Evolutionary conservation across 2,113 vertebrate genomes (phyloP), one percentile per base, ranked within the genome.

Genomic region (Copsychus sechellarum): DNA sequence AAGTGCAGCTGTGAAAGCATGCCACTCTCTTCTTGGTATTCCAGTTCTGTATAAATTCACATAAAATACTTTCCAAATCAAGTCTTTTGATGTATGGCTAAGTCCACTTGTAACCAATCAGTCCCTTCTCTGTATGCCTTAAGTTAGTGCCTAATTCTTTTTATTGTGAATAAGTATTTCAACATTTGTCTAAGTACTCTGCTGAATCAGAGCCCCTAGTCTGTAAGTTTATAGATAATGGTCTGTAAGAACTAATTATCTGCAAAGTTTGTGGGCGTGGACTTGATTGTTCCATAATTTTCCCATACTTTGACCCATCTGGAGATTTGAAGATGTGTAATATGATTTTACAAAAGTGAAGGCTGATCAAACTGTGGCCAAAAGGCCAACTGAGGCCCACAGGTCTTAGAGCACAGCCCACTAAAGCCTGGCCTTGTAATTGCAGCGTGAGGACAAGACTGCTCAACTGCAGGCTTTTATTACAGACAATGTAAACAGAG

Each of bases 391-490:
- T 29, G 51, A 67, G 71, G 79, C 90, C 58, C 58, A 34, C 78
- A 48, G 70, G 64, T 66, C 82, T 34, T 45, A 64, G 45, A 85
- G 62, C 70, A 51, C 48, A 77, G 78, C 24, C 62, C 5, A 8
- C 65, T 70, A 53, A 76, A 89, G 50, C 50, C 28, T 61, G 19
- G 65, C 36, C 72, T 93, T 80, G 33, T 86, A 79, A 77, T 43
- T 87, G 71, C 71, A 70, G 56, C 0, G 2, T 72, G 85, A 94
- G 90, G 93, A 90, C 76, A 73, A 70, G 71, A 78, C 91, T 95
- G 81, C 85, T 93, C 94, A 88, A 70, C 92, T 93, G 64, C 86
- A 95, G 84, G 71, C 71, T 87, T 95, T 92, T 94, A 58, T 96
- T 93, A 51, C 84, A 94, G 74, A 70, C 81, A 91, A 11, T 82